Percentiles rank a stretch among this genome's conserved stretches.
These are phyloP conservation scores for Galaxias olidus DNA, from an alignment of 2,797 vertebrate genomes.

Conservation along the genomic window DNA sequence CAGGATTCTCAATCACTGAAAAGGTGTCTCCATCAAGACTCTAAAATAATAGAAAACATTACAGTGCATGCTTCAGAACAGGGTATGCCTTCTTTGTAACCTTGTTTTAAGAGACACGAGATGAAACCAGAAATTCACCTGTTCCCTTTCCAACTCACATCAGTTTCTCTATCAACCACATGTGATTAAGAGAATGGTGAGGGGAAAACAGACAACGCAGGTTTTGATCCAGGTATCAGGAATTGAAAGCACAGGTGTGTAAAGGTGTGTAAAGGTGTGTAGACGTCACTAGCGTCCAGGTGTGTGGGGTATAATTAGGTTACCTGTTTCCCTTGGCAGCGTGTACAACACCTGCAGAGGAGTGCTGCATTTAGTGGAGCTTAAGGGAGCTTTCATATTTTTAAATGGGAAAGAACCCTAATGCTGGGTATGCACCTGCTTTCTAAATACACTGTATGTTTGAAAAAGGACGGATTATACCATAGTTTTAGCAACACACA, in stretches of 20 bases:
- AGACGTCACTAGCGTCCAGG: conserved; percentile 6
- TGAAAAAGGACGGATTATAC: no score
- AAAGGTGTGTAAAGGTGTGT: conserved; percentile 16
- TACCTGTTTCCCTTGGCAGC: not conserved
- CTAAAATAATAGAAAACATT: conserved; percentile 51
- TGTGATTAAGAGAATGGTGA: conserved; percentile 43
- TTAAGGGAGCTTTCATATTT: no score
- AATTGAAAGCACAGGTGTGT: conserved; percentile 22
- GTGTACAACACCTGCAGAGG: not conserved
- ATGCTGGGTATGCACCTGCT: no score
- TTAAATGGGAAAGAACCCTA: no score
- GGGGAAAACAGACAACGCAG: conserved; percentile 8
- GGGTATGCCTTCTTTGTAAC: not conserved
- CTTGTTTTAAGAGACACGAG: not conserved
- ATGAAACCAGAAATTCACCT: conserved; percentile 9
- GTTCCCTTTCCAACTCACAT: conserved; percentile 28
- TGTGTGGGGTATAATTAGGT: conserved; percentile 22
- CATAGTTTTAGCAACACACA: no score
- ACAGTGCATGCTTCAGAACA: not conserved
- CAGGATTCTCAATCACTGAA: conserved; percentile 74
- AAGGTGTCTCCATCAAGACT: conserved; percentile 69
- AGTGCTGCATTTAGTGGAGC: no score
- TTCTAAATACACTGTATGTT: no score
- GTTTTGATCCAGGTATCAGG: conserved; percentile 26
- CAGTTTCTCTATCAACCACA: conserved; percentile 14